Evolutionary conservation across 2,797 vertebrate species (phyloP), one percentile per base, ranked within the genome.

Genomic region (Neosalanx taihuensis): DNA sequence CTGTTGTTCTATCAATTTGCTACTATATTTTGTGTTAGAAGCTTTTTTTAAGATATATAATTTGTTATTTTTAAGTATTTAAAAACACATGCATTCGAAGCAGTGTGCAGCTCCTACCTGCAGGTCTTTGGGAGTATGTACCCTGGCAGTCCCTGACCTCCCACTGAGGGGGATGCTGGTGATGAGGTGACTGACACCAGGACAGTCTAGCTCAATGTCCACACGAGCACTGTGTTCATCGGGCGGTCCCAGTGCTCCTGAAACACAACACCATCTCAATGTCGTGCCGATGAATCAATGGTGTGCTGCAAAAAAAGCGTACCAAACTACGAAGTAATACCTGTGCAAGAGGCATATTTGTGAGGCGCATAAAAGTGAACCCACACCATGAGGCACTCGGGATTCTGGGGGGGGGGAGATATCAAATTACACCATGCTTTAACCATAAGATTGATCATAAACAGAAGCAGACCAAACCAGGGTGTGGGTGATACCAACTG

Each of bases 181-280:
- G 81, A 99, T 95, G 46, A 96, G 89, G 74, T 90, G 92, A 79
- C 92, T 93, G 6, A 94, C 94, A 69, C 95, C 95, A 29, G 96
- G 95, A 79, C 93, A 95, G 85, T 99, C 97, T 77, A 99, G 86
- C 89, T 99, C 97, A 41, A 99, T 83, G 74, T 98, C 96, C 70
- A 99, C 90, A 73, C 94, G 94, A 72, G 94, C 98, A 59, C 84
- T 77, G 84, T 94, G 96, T 60, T 96, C 95, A 79, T 99, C 95
- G 0, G 96, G 90, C 30, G 90, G 88, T 35, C 93, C 93, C 5
- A 98, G 89, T 58, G 89, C 87, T 74, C 90, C 96, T 97, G 84
- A 62, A 37, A 67, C 23, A 65, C 57, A 72, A 20, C 26, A 76
- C 17, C 51, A 3, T 64, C 18, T 1, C 3, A 31, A 51, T 5